Conservation (phyloP, 2,113 vertebrate genomes). For the Apodemus speciosus region DNA sequence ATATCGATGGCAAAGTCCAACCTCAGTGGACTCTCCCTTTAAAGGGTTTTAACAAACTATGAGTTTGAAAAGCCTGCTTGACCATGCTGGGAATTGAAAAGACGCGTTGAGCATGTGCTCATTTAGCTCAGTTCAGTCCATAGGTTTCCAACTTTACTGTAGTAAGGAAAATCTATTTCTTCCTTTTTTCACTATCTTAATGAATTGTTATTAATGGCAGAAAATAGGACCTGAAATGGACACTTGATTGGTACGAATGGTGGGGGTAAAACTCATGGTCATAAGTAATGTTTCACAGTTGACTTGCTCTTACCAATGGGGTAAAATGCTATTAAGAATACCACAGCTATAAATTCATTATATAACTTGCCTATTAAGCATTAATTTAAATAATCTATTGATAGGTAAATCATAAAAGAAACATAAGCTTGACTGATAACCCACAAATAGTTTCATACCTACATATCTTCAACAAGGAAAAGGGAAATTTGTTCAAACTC, state of each 20-base stretch:
- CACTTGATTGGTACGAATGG: not conserved
- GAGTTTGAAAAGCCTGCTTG: not conserved
- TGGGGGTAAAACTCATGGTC: not conserved
- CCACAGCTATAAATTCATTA: constrained; percentile 4
- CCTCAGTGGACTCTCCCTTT: not conserved
- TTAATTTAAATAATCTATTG: constrained; percentile 53
- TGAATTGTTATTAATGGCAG: too few relatives aligned
- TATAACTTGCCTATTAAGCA: constrained; percentile 38
- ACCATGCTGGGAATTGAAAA: not conserved
- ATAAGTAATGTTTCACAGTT: not conserved
- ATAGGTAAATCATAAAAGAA: constrained; percentile 23
- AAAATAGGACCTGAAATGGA: not conserved
- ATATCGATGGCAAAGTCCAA: not conserved
- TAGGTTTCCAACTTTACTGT: not conserved
- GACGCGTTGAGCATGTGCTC: not conserved
- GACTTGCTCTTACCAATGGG: not conserved
- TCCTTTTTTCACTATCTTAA: not conserved
- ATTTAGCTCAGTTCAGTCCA: not conserved
- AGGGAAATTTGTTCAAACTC: constrained; percentile 58
- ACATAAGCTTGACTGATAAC: constrained; percentile 10
- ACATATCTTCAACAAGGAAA: constrained; percentile 67
- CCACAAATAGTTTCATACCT: constrained; percentile 69
- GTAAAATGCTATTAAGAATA: not conserved
- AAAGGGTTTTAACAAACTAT: not conserved
- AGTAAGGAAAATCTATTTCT: not conserved